Conservation (phyloP, 2,113 vertebrate genomes). For the western clawed frog (Xenopus tropicalis) region UCB_Xtro_10.0 CM004443.2:105793501-105794000, state of each 20-base stretch:
- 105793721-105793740: constrained; percentile 89
- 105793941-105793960: not conserved
- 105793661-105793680: constrained; percentile 74
- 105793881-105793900: fast-evolving
- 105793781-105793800: constrained; percentile 75
- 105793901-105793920: not conserved
- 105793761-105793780: constrained; percentile 85
- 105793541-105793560: no score
- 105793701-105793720: constrained; percentile 90
- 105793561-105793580: no score
- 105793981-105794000: no score
- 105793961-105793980: no score
- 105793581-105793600: no score
- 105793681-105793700: constrained; percentile 83
- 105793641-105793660: no score
- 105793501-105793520: no score
- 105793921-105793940: not conserved
- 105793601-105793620: no score
- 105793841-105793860: constrained; percentile 89
- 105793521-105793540: no score
- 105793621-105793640: no score
- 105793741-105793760: constrained; percentile 77
- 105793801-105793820: constrained; percentile 71
- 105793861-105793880: constrained; percentile 15
- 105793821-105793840: constrained; percentile 81